Evolutionary conservation across 2,113 vertebrate species (phyloP).

Genomic region (Mixornis gularis): DNA sequence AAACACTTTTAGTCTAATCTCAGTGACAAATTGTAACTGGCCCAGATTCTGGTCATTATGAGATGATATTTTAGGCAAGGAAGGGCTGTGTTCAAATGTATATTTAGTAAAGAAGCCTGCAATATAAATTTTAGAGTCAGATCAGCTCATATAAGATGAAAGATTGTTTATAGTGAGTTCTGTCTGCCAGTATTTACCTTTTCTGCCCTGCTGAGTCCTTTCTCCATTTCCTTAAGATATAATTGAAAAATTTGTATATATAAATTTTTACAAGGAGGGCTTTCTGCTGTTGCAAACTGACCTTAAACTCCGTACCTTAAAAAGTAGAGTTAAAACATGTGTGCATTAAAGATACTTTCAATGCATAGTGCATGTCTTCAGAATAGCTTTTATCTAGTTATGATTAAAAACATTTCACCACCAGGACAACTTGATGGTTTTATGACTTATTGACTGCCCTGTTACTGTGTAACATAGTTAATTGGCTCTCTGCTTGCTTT

Average conservation of each 20-base stretch:
- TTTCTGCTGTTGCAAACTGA: neutral
- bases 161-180: neutral
- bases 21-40: neutral
- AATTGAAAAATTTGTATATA: neutral
- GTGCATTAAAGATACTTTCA: neutral
- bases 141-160: neutral
- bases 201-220: neutral
- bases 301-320: neutral
- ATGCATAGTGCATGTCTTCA: neutral
- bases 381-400: conserved; percentile 33
- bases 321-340: neutral
- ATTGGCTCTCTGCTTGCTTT: conserved; percentile 27
- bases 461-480: conserved; percentile 2
- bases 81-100: neutral
- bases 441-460: conserved; percentile 35
- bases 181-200: neutral
- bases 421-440: conserved; percentile 9
- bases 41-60: neutral
- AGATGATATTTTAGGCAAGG: neutral
- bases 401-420: conserved; percentile 32
- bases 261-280: neutral
- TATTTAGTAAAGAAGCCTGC: neutral
- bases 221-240: neutral
- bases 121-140: neutral
- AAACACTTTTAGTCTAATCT: neutral